These are phyloP conservation scores for Danaus chrysippus DNA, from an alignment of 2,888 invertebrate genomes.

Conservation along the genomic window DNA sequence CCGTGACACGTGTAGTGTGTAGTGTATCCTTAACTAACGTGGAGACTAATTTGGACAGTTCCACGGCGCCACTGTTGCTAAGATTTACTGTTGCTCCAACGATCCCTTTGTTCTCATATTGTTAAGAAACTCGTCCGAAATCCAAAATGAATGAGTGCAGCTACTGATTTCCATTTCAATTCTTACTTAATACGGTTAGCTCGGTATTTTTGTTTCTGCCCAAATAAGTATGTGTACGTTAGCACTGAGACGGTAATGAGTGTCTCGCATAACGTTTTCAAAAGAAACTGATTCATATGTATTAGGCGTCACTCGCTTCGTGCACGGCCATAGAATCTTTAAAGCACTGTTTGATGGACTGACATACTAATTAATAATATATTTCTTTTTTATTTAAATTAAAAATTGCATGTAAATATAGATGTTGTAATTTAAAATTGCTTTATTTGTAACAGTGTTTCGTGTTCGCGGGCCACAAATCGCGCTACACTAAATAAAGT, in stretches of 20 bases:
- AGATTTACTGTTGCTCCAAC: conserved; percentile 76
- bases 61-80: conserved; percentile 71
- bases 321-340: neutral
- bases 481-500: conserved; percentile 59
- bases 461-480: conserved; percentile 68
- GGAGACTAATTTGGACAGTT: conserved; percentile 67
- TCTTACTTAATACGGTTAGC: conserved; percentile 65
- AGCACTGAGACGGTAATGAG: conserved; percentile 3
- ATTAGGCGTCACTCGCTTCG: neutral
- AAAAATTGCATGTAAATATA: neutral
- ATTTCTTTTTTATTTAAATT: neutral
- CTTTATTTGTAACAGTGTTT: conserved; percentile 32
- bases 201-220: conserved; percentile 65
- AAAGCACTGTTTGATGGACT: too few species aligned
- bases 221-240: conserved; percentile 46
- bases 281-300: conserved; percentile 2
- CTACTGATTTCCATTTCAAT: conserved; percentile 78
- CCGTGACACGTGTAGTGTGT: conserved; percentile 16
- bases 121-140: conserved; percentile 61
- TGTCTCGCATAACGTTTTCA: neutral
- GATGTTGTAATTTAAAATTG: conserved; percentile 3
- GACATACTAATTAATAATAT: too few species aligned
- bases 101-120: conserved; percentile 63
- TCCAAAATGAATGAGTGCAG: conserved; percentile 70
- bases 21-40: conserved; percentile 46